phyloP scores from a whole-genome alignment of 2,113 vertebrate species.

The Gymnocephalus cernua region DNA sequence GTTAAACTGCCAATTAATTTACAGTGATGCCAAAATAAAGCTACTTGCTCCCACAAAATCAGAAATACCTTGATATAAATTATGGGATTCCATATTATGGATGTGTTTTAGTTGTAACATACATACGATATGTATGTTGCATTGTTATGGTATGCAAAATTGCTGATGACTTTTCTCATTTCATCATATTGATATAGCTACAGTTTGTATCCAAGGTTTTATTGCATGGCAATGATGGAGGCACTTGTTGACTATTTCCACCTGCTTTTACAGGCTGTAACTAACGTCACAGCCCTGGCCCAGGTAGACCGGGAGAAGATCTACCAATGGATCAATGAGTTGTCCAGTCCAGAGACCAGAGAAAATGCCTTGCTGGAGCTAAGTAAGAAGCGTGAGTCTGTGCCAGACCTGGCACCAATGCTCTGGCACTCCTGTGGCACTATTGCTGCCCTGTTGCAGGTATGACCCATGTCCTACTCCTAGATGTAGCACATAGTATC shows the following conservation, averaged over 20 bases:
- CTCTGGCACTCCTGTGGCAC: conserved; percentile 99
- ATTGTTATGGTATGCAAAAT: background rate
- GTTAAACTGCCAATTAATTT: background rate
- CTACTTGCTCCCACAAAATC: background rate
- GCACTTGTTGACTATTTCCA: background rate
- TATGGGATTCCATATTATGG: background rate
- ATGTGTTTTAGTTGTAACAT: background rate
- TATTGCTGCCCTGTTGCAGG: conserved; percentile 96
- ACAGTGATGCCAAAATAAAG: no score
- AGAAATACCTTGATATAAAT: background rate
- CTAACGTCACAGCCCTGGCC: conserved; percentile 90
- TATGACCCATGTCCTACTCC: conserved; percentile 47
- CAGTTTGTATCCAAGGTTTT: background rate
- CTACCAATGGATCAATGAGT: conserved; percentile 99
- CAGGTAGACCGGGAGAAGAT: conserved; percentile 99
- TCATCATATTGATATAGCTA: background rate
- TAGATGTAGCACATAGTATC: background rate
- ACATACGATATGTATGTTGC: background rate
- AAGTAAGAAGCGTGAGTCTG: conserved; percentile 97
- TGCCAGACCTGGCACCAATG: conserved; percentile 97
- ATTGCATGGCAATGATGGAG: background rate
- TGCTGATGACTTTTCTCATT: background rate
- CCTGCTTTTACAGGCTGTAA: conserved; percentile 87
- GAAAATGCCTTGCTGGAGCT: conserved; percentile 97
- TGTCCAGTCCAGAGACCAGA: conserved; percentile 96